Evolutionary conservation across 2,113 vertebrate genomes (phyloP).

Genomic region (Oryzias woworae): DNA sequence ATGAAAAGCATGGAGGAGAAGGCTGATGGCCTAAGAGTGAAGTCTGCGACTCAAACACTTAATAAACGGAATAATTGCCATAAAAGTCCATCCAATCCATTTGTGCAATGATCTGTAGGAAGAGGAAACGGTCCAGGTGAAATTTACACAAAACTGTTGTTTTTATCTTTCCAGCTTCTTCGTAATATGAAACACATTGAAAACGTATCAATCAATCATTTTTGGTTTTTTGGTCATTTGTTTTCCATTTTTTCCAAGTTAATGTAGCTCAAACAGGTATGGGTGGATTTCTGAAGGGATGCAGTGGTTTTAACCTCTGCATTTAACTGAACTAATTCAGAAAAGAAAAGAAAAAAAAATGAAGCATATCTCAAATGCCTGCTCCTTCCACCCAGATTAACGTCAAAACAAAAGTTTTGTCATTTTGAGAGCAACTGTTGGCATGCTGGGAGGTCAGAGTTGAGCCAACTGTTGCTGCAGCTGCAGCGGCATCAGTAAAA

Average conservation of each 20-base stretch:
- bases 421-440: background rate
- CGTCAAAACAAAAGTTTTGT: background rate
- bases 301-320: too few species aligned
- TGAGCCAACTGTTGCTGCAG: slow-evolving; percentile 3
- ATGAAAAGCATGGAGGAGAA: slow-evolving; percentile 45
- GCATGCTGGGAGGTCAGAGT: background rate
- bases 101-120: too few species aligned
- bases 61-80: slow-evolving; percentile 26
- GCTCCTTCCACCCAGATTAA: background rate
- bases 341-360: too few species aligned
- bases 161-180: background rate
- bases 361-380: background rate
- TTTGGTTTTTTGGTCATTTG: too few species aligned
- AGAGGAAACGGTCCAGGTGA: background rate
- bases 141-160: slow-evolving; percentile 3
- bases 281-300: too few species aligned
- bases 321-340: too few species aligned
- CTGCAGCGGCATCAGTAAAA: background rate
- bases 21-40: slow-evolving; percentile 37
- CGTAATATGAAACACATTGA: too few species aligned
- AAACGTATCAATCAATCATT: too few species aligned
- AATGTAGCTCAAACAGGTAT: too few species aligned
- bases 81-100: background rate
- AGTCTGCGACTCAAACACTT: slow-evolving; percentile 32
- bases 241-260: too few species aligned